phyloP scores from a whole-genome alignment of 2,888 invertebrate species.

The Germaria angustata region DNA sequence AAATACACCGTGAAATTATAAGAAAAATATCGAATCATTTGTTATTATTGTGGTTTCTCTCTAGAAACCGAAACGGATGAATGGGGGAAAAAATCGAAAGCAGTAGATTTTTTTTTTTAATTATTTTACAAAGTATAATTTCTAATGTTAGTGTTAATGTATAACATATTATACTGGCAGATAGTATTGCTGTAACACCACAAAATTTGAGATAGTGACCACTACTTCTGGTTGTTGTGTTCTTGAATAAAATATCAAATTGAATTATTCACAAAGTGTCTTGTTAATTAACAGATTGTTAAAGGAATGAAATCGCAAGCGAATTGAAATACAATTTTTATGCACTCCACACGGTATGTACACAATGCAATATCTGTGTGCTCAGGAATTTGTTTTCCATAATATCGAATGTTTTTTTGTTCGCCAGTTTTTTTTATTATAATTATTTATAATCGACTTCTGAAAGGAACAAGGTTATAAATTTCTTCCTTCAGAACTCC shows the following conservation, averaged over 20 bases:
- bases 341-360: too few species aligned
- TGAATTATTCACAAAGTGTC: neutral
- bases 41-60: constrained; percentile 11
- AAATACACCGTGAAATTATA: constrained; percentile 49
- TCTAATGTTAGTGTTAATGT: constrained; percentile 8
- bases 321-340: too few species aligned
- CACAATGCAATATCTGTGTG: too few species aligned
- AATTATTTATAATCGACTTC: too few species aligned
- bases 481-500: too few species aligned
- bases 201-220: neutral
- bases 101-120: neutral
- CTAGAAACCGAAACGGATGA: neutral
- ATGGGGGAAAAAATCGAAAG: constrained; percentile 25
- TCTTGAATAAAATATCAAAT: constrained; percentile 13
- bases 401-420: too few species aligned
- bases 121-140: constrained; percentile 28
- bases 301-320: neutral
- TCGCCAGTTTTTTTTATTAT: too few species aligned
- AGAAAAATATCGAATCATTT: neutral
- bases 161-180: too few species aligned
- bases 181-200: too few species aligned
- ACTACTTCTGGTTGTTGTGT: neutral
- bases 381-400: too few species aligned
- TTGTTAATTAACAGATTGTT: neutral
- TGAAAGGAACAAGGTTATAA: too few species aligned